Percentiles rank a stretch among this genome's conserved stretches.
Conservation (phyloP, 1,140 invertebrate genomes). For the Pemphigus obesinymphae region DNA sequence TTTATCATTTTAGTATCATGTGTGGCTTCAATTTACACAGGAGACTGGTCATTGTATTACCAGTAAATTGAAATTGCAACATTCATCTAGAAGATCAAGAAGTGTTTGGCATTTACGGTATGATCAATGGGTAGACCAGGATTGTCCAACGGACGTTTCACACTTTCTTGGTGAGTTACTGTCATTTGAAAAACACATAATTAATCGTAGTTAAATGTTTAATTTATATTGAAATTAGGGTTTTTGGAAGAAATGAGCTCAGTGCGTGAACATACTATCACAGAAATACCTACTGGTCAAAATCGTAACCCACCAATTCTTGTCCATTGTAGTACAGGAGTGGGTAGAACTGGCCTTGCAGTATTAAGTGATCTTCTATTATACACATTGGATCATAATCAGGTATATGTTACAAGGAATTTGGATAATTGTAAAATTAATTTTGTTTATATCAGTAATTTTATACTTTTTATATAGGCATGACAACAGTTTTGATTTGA, state of each 20-base stretch:
- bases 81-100: conserved; percentile 56
- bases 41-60: conserved; percentile 59
- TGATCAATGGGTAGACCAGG: conserved; percentile 68
- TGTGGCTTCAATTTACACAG: conserved; percentile 61
- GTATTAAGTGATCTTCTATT: conserved; percentile 73
- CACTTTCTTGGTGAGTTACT: conserved; percentile 60
- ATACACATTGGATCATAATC: conserved; percentile 80
- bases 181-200: neutral
- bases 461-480: neutral
- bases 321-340: conserved; percentile 66
- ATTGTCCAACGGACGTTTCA: conserved; percentile 61
- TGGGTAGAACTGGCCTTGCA: conserved; percentile 69
- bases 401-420: too few relatives aligned
- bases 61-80: conserved; percentile 57
- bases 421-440: conserved; percentile 7
- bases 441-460: neutral
- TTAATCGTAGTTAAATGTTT: neutral
- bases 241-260: conserved; percentile 82
- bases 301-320: conserved; percentile 67
- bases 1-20: conserved; percentile 60
- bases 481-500: neutral
- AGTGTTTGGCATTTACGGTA: conserved; percentile 79
- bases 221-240: conserved; percentile 52
- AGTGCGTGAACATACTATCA: conserved; percentile 66
- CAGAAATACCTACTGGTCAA: conserved; percentile 61